Conservation (phyloP, 30 jellyfish, hydroid and myxozoan species). For the Hydractinia symbiolongicarpus region DNA sequence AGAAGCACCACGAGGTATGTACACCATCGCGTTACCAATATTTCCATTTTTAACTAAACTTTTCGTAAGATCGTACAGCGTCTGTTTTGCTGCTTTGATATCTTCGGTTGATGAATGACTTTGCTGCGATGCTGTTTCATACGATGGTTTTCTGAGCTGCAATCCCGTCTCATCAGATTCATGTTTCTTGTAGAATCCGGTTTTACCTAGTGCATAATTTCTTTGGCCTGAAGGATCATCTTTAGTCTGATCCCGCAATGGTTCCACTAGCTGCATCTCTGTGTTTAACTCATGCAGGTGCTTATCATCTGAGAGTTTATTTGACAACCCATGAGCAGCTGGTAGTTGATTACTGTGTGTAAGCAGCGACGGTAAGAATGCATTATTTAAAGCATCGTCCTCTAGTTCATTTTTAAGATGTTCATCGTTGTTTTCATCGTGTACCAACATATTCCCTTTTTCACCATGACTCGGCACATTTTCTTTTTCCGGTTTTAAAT, state of each 20-base stretch:
- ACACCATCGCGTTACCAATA: constrained; percentile 5
- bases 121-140: neutral
- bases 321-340: neutral
- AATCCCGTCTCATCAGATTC: neutral
- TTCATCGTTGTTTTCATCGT: too few species aligned
- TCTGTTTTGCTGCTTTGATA: neutral
- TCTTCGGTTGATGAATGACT: neutral
- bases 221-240: neutral
- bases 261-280: neutral
- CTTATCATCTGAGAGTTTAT: neutral
- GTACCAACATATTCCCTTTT: too few species aligned
- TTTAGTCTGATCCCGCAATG: neutral
- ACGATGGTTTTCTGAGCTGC: neutral
- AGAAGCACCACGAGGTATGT: neutral
- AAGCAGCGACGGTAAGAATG: too few species aligned
- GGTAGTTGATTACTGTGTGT: too few species aligned
- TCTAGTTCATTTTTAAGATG: too few species aligned
- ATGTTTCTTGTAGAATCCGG: neutral
- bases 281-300: neutral
- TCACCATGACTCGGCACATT: neutral
- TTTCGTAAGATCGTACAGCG: constrained; percentile 10
- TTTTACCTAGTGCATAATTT: too few species aligned
- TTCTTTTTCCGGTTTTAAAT: neutral
- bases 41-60: constrained; percentile 2
- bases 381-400: too few species aligned